Base-by-base conservation (phyloP, 2,888 invertebrate species). In the Protophormia terraenovae region DNA sequence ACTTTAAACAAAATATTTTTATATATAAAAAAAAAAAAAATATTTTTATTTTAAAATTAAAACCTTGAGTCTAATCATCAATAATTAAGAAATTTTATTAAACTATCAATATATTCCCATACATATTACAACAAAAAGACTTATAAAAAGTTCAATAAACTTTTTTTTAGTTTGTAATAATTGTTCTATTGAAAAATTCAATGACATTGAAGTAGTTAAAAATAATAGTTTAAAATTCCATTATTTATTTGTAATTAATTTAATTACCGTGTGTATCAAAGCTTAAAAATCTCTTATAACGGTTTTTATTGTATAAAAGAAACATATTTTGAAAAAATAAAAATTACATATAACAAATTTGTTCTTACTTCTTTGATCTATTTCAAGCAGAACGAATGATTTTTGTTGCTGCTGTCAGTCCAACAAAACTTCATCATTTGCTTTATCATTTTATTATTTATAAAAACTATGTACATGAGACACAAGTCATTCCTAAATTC, bases 161-260 rank as follows among this genome's bases (percentile, higher is more conserved):
- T 32, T n/a, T 24, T 41, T 27, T 16, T 14, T 14, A 3, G 10
- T 22, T n/a, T 45, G n/a, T n/a, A n/a, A n/a, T n/a, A n/a, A n/a
- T n/a, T n/a, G n/a, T 45, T 24, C 2, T 22, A 29, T 5, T n/a
- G n/a, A 29, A 24, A 27, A 76, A 53, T 27, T 29, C 76, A 66
- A 32, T 76, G 76, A 66, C 66, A 66, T 76, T 76, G 53, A 67
- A 60, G 35, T 29, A 58, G 1, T 0, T 16, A n/a, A 19, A 35
- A 60, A 32, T 16, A 60, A 60, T 38, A 35, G 14, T 12, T 22
- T 22, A 38, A 35, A 41, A 10, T 41, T 66, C n/a, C 45, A 66
- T 27, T 35, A 35, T 62, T 35, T 62, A 35, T 62, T 35, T 62
- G 35, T 62, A 50, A 50, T 50, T 29, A 16, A 29, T 29, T 58